phyloP scores from a whole-genome alignment of 2,888 invertebrate species.

The Idaea aversata region DNA sequence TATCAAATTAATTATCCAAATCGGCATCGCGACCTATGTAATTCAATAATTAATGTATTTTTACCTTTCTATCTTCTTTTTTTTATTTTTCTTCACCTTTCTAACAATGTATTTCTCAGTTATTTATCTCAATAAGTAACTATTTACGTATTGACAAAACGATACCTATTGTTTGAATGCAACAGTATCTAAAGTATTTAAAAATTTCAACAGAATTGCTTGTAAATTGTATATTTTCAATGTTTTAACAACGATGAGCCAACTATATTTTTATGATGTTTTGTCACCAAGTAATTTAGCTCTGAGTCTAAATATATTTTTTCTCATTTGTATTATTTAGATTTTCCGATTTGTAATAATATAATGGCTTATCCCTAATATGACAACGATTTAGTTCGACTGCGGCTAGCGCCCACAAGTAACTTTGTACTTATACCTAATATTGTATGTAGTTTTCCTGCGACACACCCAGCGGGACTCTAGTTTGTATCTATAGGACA shows the following conservation, averaged over 20 bases:
- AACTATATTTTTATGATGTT: background rate
- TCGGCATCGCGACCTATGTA: no score
- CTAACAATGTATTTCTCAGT: no score
- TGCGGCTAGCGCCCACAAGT: slow-evolving; percentile 63
- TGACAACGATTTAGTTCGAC: slow-evolving; percentile 50
- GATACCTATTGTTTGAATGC: background rate
- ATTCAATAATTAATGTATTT: no score
- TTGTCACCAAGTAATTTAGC: background rate
- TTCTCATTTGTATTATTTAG: background rate
- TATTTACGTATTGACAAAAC: no score
- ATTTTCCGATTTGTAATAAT: background rate
- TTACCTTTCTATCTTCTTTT: no score
- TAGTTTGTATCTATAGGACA: slow-evolving; percentile 62
- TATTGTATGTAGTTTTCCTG: slow-evolving; percentile 48
- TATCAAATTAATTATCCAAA: no score
- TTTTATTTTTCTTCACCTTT: no score
- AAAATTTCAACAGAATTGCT: background rate
- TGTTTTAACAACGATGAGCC: background rate
- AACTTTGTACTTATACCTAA: slow-evolving; percentile 10
- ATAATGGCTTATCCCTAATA: slow-evolving; percentile 40
- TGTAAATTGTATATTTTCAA: background rate
- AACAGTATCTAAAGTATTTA: background rate
- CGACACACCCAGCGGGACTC: slow-evolving; percentile 53
- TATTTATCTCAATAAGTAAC: no score
- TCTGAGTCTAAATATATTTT: background rate